Percentiles rank a stretch among this genome's conserved stretches.
Conservation (phyloP, 2,888 invertebrate genomes). For the Taenaris catops region DNA sequence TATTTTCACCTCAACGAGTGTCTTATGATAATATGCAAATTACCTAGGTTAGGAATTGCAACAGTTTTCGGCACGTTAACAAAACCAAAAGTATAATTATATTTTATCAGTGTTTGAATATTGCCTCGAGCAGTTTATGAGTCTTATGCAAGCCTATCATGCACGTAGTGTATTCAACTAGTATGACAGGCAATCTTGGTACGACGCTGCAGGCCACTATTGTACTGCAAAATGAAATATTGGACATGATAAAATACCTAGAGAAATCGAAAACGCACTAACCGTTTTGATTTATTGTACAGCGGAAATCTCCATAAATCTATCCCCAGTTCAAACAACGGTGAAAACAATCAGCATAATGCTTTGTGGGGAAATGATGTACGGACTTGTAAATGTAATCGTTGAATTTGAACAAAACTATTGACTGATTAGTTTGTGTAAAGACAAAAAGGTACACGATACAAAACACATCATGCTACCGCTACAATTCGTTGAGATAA, state of each 20-base stretch:
- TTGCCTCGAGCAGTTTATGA: slow-evolving; percentile 16
- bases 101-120: slow-evolving; percentile 7
- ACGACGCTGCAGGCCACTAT: slow-evolving; percentile 32
- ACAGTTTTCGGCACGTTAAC: slow-evolving; percentile 10
- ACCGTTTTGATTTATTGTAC: slow-evolving; percentile 24
- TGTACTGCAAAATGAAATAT: slow-evolving; percentile 30
- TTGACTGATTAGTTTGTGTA: slow-evolving; percentile 1
- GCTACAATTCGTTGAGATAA: not conserved
- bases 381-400: not conserved
- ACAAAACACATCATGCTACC: not conserved
- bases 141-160: slow-evolving; percentile 15
- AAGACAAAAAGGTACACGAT: not conserved
- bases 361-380: not conserved
- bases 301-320: slow-evolving; percentile 25
- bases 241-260: slow-evolving; percentile 28
- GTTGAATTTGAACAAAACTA: not conserved
- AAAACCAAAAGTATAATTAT: slow-evolving; percentile 11
- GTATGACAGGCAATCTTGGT: slow-evolving; percentile 35
- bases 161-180: slow-evolving; percentile 14
- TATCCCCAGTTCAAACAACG: slow-evolving; percentile 18
- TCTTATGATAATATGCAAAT: no score
- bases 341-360: slow-evolving; percentile 13
- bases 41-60: no score
- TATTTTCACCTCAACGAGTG: no score
- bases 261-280: slow-evolving; percentile 28